phyloP scores from a whole-genome alignment of 2,797 vertebrate genomes.

The Paratrypauchen microcephalus region DNA sequence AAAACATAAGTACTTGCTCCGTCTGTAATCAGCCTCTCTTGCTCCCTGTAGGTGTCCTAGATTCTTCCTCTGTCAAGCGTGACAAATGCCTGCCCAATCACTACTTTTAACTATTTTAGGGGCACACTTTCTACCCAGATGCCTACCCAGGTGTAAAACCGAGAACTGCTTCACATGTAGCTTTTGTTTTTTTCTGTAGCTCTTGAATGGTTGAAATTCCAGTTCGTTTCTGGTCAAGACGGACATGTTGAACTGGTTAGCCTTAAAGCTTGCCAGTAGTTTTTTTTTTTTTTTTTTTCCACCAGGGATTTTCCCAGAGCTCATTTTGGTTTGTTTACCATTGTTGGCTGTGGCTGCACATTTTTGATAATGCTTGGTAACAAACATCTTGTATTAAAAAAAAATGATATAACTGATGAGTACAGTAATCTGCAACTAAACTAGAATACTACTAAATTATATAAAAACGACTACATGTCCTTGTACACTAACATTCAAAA shows the following conservation, averaged over 20 bases:
- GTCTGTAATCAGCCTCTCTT: background rate
- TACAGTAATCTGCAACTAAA: no score
- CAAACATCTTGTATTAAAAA: no score
- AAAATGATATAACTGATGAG: no score
- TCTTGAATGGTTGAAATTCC: background rate
- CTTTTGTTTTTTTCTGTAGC: background rate
- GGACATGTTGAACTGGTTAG: background rate
- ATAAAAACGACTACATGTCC: no score
- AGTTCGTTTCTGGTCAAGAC: constrained; percentile 5
- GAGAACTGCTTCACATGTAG: background rate
- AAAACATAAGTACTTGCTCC: background rate
- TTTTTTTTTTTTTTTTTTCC: background rate
- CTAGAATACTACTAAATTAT: no score
- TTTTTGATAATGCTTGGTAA: background rate
- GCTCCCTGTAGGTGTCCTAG: constrained; percentile 4
- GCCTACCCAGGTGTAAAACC: no score
- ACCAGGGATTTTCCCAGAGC: background rate
- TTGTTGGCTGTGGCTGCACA: background rate
- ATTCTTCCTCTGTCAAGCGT: background rate
- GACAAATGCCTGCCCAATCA: background rate
- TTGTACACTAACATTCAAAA: no score
- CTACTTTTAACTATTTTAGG: constrained; percentile 6
- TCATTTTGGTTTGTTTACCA: background rate
- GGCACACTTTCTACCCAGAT: background rate
- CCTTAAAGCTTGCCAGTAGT: background rate